These are phyloP conservation scores for Pseudorasbora parva DNA, from an alignment of 2,113 vertebrate species.

Conservation along the genomic window DNA sequence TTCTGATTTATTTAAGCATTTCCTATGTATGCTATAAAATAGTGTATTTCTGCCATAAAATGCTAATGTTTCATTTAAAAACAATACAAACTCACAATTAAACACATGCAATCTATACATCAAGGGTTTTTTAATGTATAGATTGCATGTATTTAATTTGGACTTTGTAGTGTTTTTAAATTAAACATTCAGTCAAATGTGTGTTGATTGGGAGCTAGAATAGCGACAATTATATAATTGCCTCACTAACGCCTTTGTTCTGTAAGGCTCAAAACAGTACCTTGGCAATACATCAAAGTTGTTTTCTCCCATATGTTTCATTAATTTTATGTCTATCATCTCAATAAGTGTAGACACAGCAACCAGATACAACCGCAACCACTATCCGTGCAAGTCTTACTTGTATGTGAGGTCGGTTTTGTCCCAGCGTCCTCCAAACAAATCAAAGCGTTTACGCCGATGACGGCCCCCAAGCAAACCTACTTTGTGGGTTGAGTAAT, in stretches of 20 bases:
- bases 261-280: constrained; percentile 7
- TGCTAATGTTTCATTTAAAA: not conserved
- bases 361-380: not conserved
- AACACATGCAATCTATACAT: no score
- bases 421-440: constrained; percentile 82
- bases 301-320: not conserved
- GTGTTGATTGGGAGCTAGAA: constrained; percentile 10
- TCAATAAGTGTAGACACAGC: not conserved
- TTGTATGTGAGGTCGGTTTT: constrained; percentile 84
- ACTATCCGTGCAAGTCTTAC: constrained; percentile 67
- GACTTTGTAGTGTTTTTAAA: no score
- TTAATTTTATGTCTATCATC: constrained; percentile 10
- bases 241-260: not conserved
- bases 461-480: constrained; percentile 61
- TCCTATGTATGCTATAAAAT: constrained; percentile 37
- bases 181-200: constrained; percentile 21
- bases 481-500: not conserved
- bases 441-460: constrained; percentile 80
- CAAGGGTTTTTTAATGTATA: no score
- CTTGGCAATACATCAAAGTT: constrained; percentile 13
- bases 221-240: not conserved
- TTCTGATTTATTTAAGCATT: not conserved
- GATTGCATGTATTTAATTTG: no score
- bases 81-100: no score
- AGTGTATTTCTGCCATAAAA: constrained; percentile 33